These are phyloP conservation scores for Lophura nycthemera DNA, from an alignment of 2,113 vertebrate genomes.

Conservation along the genomic window DNA sequence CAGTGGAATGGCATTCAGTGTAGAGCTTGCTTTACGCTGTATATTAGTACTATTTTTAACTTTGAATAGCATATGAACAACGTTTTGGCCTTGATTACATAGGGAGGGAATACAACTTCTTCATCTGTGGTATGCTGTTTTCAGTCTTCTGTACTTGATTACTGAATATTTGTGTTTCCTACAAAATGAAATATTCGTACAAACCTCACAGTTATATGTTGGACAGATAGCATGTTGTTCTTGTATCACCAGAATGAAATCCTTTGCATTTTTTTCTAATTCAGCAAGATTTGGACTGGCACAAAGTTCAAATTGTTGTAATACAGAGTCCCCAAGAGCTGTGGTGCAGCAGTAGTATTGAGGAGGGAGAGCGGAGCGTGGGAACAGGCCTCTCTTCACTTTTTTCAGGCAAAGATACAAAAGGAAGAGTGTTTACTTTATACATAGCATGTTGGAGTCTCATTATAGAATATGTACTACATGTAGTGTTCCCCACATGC, in stretches of 20 bases:
- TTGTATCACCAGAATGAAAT: not conserved
- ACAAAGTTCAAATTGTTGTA: not conserved
- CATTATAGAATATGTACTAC: not conserved
- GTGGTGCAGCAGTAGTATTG: fast-evolving
- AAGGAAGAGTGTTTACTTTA: conserved; percentile 1
- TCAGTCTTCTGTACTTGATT: not conserved
- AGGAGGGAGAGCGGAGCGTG: not conserved
- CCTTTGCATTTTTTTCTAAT: not conserved
- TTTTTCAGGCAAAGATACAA: not conserved
- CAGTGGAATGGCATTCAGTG: not conserved
- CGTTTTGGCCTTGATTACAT: not conserved
- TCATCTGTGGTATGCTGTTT: not conserved
- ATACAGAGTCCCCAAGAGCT: not conserved
- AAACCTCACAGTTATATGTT: not conserved
- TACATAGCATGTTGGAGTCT: not conserved
- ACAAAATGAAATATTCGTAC: not conserved
- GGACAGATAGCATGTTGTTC: not conserved
- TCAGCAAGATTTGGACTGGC: not conserved
- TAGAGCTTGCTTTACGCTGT: not conserved
- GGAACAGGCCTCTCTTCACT: not conserved
- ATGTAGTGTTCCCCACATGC: not conserved
- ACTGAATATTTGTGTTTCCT: not conserved
- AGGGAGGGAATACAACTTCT: not conserved
- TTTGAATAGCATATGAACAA: not conserved
- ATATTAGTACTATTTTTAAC: not conserved